A percentile compares a stretch with the other conserved stretches of the same genome.
These are phyloP conservation scores for Anoncus sp. DNA, from an alignment of 2,888 invertebrate species.

Conservation along the genomic window DNA sequence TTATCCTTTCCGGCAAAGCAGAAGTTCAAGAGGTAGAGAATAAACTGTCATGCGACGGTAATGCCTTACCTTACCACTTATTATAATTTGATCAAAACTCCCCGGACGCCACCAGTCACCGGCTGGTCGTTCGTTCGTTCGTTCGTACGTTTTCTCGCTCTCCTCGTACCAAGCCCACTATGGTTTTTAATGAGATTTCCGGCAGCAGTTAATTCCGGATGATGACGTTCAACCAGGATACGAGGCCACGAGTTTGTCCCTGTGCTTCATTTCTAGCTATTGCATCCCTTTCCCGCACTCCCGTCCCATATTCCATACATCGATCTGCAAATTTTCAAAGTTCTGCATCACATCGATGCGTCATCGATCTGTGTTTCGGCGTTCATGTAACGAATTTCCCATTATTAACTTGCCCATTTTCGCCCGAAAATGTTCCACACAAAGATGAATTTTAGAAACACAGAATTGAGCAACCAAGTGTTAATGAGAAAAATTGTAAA, in stretches of 20 bases:
- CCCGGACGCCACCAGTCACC: slow-evolving; percentile 34
- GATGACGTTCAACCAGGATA: slow-evolving; percentile 50
- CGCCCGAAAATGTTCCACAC: neutral
- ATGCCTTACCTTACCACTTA: slow-evolving; percentile 72
- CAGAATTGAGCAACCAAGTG: neutral
- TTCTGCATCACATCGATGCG: slow-evolving; percentile 18
- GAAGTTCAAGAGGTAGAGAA: neutral
- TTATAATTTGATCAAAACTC: slow-evolving; percentile 74
- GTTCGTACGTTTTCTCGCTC: neutral
- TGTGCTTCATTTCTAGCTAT: slow-evolving; percentile 15
- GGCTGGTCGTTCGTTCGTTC: slow-evolving; percentile 12
- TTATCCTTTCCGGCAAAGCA: slow-evolving; percentile 19
- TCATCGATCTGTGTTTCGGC: neutral
- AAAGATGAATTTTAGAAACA: slow-evolving; percentile 1
- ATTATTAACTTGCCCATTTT: neutral
- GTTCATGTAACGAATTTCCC: neutral
- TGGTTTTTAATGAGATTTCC: slow-evolving; percentile 67
- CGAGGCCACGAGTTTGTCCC: slow-evolving; percentile 23
- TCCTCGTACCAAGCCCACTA: slow-evolving; percentile 7
- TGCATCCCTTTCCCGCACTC: neutral
- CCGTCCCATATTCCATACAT: neutral
- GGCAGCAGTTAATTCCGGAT: slow-evolving; percentile 59
- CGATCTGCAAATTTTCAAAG: slow-evolving; percentile 3
- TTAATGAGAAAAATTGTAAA: slow-evolving; percentile 13
- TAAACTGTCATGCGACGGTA: slow-evolving; percentile 61